Evolutionary conservation across 2,113 vertebrate species (phyloP).

Genomic region (Gymnorhina tibicen): DNA sequence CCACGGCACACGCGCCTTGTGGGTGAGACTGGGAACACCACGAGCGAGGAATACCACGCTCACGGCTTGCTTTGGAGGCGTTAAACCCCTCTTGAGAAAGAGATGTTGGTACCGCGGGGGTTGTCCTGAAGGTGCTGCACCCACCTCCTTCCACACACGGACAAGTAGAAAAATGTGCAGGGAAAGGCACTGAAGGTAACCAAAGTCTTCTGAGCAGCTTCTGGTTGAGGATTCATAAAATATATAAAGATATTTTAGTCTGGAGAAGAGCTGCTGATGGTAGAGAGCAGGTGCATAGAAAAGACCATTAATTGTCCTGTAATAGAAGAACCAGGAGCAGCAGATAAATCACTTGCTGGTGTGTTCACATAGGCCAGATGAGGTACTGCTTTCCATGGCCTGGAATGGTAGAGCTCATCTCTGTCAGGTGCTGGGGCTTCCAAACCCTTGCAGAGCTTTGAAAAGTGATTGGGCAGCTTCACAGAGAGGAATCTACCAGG

Average conservation of each 20-base stretch:
- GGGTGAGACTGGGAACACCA: accelerated
- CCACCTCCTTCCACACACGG: background rate
- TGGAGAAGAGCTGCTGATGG: background rate
- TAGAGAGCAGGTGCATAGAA: background rate
- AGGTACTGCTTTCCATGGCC: background rate
- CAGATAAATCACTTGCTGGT: background rate
- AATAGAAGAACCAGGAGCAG: background rate
- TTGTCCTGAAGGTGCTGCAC: background rate
- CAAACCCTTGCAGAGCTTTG: accelerated
- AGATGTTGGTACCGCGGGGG: accelerated
- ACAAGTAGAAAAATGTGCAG: background rate
- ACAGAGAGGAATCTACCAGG: accelerated
- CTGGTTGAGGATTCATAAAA: background rate
- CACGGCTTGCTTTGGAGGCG: too few species aligned
- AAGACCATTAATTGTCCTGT: background rate
- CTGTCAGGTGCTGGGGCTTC: background rate
- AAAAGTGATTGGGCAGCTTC: background rate
- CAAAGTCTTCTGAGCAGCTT: background rate
- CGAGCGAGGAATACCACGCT: accelerated
- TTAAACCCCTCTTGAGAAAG: background rate
- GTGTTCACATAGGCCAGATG: background rate
- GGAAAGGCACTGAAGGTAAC: background rate
- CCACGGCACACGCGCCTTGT: accelerated
- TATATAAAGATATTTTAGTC: background rate
- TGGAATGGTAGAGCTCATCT: background rate